Conservation (phyloP, 2,888 invertebrate species). For the Emesis furor region DNA sequence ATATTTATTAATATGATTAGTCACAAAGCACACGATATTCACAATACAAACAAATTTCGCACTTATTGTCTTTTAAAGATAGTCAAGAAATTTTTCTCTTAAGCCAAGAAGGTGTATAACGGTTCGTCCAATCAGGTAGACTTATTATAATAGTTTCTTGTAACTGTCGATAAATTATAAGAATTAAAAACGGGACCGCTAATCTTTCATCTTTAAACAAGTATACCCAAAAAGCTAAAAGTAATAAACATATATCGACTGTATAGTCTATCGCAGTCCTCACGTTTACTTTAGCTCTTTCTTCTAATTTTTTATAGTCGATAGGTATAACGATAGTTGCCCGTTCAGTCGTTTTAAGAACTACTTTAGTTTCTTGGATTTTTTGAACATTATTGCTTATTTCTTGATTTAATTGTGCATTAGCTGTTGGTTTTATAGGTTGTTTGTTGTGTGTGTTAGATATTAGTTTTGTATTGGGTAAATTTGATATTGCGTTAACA, state of each 20-base stretch:
- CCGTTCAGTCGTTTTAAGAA: conserved; percentile 86
- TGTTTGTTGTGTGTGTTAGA: background rate
- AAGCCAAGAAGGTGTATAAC: conserved; percentile 86
- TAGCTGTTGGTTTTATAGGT: background rate
- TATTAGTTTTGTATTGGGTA: background rate
- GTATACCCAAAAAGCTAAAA: conserved; percentile 96
- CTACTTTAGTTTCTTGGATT: conserved; percentile 81
- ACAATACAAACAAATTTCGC: conserved; percentile 83
- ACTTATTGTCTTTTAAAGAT: conserved; percentile 86
- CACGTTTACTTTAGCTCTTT: conserved; percentile 94
- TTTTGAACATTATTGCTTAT: conserved; percentile 47
- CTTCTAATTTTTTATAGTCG: conserved; percentile 91
- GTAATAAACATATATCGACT: conserved; percentile 95
- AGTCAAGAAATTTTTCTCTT: conserved; percentile 89
- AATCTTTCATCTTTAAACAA: conserved; percentile 96
- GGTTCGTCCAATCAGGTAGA: conserved; percentile 92
- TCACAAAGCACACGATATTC: conserved; percentile 85
- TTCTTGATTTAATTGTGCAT: background rate
- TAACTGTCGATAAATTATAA: conserved; percentile 95
- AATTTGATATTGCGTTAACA: background rate
- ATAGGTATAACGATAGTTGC: conserved; percentile 89
- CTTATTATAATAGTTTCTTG: conserved; percentile 93
- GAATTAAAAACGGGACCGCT: conserved; percentile 95
- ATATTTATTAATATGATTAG: conserved; percentile 80
- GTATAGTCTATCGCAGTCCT: conserved; percentile 94